Percentiles rank a stretch among this genome's conserved stretches.
Conservation (phyloP, 2,888 invertebrate species). For the Drosophila paranaensis region DNA sequence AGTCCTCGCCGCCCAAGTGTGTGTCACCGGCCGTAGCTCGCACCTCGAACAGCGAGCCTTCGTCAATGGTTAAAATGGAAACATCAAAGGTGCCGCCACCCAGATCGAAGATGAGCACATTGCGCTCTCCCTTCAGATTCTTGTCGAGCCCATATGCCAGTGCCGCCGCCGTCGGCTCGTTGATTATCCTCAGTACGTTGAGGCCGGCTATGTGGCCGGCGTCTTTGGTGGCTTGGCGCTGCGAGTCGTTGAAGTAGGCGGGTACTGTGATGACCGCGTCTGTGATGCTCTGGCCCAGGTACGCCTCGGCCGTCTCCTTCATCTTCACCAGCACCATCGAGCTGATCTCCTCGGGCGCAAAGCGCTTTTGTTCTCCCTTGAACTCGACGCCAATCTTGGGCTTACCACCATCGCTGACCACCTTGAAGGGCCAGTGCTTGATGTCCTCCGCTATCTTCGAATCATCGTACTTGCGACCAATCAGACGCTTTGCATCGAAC, state of each 20-base stretch:
- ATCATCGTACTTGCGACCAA: conserved; percentile 96
- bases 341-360: conserved; percentile 95
- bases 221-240: conserved; percentile 36
- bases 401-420: conserved; percentile 91
- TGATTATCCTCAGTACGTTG: conserved; percentile 34
- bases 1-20: conserved; percentile 34
- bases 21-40: conserved; percentile 29
- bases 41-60: conserved; percentile 28
- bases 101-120: conserved; percentile 31
- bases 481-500: conserved; percentile 97
- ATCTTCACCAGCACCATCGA: conserved; percentile 96
- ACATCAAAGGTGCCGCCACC: conserved; percentile 38
- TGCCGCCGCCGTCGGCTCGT: conserved; percentile 37
- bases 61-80: conserved; percentile 34
- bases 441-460: conserved; percentile 95
- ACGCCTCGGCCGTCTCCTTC: conserved; percentile 96
- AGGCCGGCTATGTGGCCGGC: conserved; percentile 36
- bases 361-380: conserved; percentile 94
- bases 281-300: conserved; percentile 92
- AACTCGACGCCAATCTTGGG: conserved; percentile 93
- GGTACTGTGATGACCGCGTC: conserved; percentile 88
- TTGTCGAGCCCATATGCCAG: conserved; percentile 37
- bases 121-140: conserved; percentile 38
- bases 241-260: conserved; percentile 29
- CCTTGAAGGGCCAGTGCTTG: conserved; percentile 97